phyloP scores from a whole-genome alignment of 1,140 invertebrate species.

The Drosophila bocqueti region DNA sequence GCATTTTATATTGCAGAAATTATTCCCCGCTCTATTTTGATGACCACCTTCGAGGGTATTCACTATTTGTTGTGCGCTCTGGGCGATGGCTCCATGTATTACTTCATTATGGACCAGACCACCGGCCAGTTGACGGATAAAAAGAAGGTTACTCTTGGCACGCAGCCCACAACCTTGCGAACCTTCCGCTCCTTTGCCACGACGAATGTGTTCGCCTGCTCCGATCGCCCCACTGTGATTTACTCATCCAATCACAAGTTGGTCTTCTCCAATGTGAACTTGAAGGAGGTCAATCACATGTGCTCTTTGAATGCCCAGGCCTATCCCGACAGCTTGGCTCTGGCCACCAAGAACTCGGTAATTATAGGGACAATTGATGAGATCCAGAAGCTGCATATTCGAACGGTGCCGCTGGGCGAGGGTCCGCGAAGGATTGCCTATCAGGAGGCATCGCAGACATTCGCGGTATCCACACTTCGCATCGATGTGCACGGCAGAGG shows the following conservation, averaged over 20 bases:
- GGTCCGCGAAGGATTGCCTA: constrained; percentile 97
- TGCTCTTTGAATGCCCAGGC: constrained; percentile 97
- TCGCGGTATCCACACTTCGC: constrained; percentile 96
- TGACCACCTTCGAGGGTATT: constrained; percentile 96
- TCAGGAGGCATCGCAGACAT: constrained; percentile 97
- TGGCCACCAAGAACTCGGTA: constrained; percentile 96
- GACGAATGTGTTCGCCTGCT: constrained; percentile 99
- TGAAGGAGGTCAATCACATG: constrained; percentile 99
- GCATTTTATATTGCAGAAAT: constrained; percentile 89
- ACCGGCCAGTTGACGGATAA: constrained; percentile 91
- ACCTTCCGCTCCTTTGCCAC: constrained; percentile 96
- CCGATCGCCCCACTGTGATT: constrained; percentile 98
- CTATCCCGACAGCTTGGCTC: constrained; percentile 96
- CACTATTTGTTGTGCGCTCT: constrained; percentile 96
- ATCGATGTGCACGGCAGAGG: constrained; percentile 93
- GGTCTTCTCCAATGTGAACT: constrained; percentile 99
- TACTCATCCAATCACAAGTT: constrained; percentile 99
- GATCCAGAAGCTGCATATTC: constrained; percentile 98
- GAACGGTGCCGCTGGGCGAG: constrained; percentile 97
- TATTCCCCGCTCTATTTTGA: constrained; percentile 97
- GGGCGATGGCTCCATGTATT: constrained; percentile 99
- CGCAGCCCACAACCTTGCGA: constrained; percentile 96
- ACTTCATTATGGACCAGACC: constrained; percentile 93
- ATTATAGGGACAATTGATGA: constrained; percentile 99
- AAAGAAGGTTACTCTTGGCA: constrained; percentile 97